Percentiles rank a stretch among this genome's conserved stretches.
Conservation (phyloP, 2,797 vertebrate genomes). For the Delichon dasypus region DNA sequence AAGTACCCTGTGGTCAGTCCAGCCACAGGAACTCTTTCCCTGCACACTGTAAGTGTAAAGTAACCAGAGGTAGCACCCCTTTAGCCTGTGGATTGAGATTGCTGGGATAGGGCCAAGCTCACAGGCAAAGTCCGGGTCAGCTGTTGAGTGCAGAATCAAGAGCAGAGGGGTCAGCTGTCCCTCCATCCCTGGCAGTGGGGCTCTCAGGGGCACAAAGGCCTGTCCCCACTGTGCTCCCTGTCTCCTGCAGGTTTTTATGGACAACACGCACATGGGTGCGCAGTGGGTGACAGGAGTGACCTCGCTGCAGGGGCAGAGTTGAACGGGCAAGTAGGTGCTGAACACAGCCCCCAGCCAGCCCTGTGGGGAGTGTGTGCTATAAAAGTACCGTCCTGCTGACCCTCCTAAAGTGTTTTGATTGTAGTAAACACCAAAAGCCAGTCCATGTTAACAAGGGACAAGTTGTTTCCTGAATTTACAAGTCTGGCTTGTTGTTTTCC, state of each 20-base stretch:
- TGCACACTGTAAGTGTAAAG: not conserved
- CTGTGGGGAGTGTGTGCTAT: not conserved
- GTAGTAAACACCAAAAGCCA: not conserved
- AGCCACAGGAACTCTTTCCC: not conserved
- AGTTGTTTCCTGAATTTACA: not conserved
- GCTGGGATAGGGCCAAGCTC: not conserved
- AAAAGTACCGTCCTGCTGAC: not conserved
- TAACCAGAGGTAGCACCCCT: not conserved
- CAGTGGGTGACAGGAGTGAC: not conserved
- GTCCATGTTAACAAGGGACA: not conserved
- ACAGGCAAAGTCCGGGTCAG: not conserved
- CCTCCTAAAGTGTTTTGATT: not conserved
- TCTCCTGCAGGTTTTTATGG: not conserved
- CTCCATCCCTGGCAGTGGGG: not conserved
- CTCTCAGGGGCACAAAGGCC: not conserved
- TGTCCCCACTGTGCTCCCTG: not conserved
- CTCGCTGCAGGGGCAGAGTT: not conserved
- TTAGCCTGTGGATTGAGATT: not conserved
- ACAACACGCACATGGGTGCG: accelerated
- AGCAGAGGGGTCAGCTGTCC: not conserved
- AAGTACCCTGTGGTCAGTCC: not conserved
- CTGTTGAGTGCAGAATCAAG: not conserved
- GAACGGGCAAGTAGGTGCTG: not conserved
- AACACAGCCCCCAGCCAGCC: not conserved
- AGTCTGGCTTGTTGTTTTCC: not conserved